Evolutionary conservation across 2,797 vertebrate species (phyloP).

Genomic region (Lemur catta): DNA sequence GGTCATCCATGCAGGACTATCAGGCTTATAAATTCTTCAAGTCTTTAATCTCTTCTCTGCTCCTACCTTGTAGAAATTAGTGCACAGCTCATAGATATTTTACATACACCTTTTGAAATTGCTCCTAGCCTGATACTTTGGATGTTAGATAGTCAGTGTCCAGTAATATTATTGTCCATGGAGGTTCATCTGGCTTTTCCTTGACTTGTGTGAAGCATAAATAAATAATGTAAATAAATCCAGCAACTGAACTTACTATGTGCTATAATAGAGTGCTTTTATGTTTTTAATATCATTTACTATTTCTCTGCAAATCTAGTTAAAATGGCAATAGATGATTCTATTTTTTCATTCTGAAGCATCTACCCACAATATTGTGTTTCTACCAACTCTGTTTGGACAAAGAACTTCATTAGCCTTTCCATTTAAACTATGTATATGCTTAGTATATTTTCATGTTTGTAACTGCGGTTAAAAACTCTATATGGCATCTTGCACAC

Average conservation of each 20-base stretch:
- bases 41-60: neutral
- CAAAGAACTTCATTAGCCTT: slow-evolving; percentile 66
- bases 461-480: slow-evolving; percentile 71
- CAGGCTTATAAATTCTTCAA: neutral
- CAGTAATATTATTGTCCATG: neutral
- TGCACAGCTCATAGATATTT: neutral
- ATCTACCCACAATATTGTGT: slow-evolving; percentile 52
- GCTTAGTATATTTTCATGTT: slow-evolving; percentile 82
- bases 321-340: slow-evolving; percentile 64
- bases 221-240: slow-evolving; percentile 59
- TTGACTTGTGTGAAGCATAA: slow-evolving; percentile 67
- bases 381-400: slow-evolving; percentile 71
- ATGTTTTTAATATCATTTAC: slow-evolving; percentile 61
- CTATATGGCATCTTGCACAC: slow-evolving; percentile 68
- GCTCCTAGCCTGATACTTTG: neutral
- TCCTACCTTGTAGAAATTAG: neutral
- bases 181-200: slow-evolving; percentile 12
- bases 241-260: slow-evolving; percentile 56
- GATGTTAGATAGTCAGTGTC: neutral
- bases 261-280: slow-evolving; percentile 66
- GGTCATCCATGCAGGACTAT: neutral
- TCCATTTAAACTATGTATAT: slow-evolving; percentile 81
- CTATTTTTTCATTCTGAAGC: slow-evolving; percentile 57
- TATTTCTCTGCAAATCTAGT: slow-evolving; percentile 58
- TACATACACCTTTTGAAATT: neutral